These are phyloP conservation scores for Hyaena hyaena DNA, from an alignment of 2,113 vertebrate species.

Conservation along the genomic window DNA sequence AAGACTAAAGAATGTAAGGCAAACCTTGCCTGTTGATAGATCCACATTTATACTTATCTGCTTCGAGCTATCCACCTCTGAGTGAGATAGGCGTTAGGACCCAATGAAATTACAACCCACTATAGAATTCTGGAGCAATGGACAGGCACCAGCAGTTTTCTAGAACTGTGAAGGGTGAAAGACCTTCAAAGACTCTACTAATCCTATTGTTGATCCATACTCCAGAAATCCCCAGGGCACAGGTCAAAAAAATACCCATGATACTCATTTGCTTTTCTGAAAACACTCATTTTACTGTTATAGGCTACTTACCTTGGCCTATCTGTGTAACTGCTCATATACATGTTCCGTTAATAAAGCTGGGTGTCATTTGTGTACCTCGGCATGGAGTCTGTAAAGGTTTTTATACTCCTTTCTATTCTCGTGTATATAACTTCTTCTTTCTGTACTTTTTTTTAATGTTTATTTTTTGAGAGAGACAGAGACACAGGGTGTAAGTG, in stretches of 20 bases:
- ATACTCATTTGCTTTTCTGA: conserved; percentile 49
- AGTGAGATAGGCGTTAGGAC: conserved; percentile 74
- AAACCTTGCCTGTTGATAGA: background rate
- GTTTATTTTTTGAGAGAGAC: too few relatives aligned
- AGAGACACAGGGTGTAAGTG: too few relatives aligned
- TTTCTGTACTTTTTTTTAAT: too few relatives aligned
- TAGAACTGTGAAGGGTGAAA: conserved; percentile 67
- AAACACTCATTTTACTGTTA: conserved; percentile 67
- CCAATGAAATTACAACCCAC: conserved; percentile 47
- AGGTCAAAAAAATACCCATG: conserved; percentile 76
- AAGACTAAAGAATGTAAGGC: background rate
- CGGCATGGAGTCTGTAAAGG: background rate
- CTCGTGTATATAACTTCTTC: background rate
- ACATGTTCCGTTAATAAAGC: background rate
- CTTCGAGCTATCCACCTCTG: conserved; percentile 66
- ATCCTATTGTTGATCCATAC: background rate
- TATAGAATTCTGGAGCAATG: conserved; percentile 44
- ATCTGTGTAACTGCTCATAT: background rate
- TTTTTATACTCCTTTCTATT: conserved; percentile 16
- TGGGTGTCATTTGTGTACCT: background rate
- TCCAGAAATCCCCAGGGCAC: background rate
- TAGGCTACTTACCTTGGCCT: conserved; percentile 22
- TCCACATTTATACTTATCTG: background rate
- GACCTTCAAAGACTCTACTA: background rate
- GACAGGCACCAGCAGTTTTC: conserved; percentile 65